Base-by-base conservation (phyloP, 2,888 invertebrate species). In the Reticulitermes lucifugus region DNA sequence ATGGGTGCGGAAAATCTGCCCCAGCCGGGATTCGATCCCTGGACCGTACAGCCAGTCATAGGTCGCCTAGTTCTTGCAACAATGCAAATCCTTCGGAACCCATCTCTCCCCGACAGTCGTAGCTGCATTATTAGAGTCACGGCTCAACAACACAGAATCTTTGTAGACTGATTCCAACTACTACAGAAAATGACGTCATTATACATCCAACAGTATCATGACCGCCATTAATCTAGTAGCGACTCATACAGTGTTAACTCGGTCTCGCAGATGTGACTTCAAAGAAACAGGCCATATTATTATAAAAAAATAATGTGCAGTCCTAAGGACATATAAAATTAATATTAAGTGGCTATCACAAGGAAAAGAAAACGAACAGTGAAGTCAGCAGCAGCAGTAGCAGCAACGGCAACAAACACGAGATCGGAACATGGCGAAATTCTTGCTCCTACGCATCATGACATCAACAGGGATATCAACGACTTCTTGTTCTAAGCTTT, bases 311-410 rank as follows among this genome's bases (percentile, higher is more conserved):
- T 55, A 55, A 55, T 55, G n/a, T 65, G 65, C 65, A n/a, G 65
- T 65, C 65, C 25, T 25, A 25, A 65, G 65, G n/a, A 25, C 60
- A 77, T 51, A 65, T n/a, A 60, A 81, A 41, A 81, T 81, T 65
- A 65, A 81, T 41, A 81, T 70, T 81, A 81, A 81, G 81, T 81
- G 81, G 81, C 81, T n/a, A 79, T n/a, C 12, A 75, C 22, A 22
- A 51, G 51, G 43, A 51, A 41, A 12, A 80, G 35, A 80, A 81
- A 81, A 81, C 43, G 46, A 81, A 70, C 70, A 65, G 35, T 81
- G 81, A 65, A 65, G 81, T 81, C 81, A 81, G 70, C 70, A 55
- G 18, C 55, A 55, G 2, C 51, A 55, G 25, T 25, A 25, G 25
- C 25, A 25, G 25, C 25, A 25, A 25, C 25, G 0, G 25, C 25